Evolutionary conservation across 2,888 invertebrate species (phyloP).

Genomic region (Xylophagus ater): DNA sequence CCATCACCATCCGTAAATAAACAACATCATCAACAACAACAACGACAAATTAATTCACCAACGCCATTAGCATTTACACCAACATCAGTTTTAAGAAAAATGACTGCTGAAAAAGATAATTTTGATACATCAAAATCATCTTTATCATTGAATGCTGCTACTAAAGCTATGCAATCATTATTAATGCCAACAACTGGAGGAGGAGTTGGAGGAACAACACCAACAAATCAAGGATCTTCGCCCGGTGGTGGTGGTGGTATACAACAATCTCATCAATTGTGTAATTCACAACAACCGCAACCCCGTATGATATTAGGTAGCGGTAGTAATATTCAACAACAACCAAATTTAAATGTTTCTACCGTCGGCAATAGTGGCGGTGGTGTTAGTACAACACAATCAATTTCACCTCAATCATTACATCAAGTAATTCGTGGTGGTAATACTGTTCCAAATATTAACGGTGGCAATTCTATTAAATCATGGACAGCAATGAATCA

Average conservation of each 20-base stretch:
- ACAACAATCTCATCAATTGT: constrained; percentile 20
- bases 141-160: constrained; percentile 13
- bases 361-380: neutral
- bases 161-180: constrained; percentile 16
- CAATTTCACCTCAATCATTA: constrained; percentile 11
- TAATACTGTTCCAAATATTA: constrained; percentile 18
- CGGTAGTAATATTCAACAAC: constrained; percentile 14
- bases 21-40: constrained; percentile 22
- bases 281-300: constrained; percentile 20
- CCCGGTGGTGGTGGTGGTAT: constrained; percentile 26
- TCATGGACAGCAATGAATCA: constrained; percentile 15
- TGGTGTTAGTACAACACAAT: too few species aligned
- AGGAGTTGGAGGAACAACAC: neutral
- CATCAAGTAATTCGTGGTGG: constrained; percentile 20
- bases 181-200: neutral
- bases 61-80: constrained; percentile 82
- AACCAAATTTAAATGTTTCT: constrained; percentile 11
- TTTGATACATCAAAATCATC: constrained; percentile 30
- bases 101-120: constrained; percentile 82
- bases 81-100: constrained; percentile 85
- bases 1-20: constrained; percentile 19
- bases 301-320: constrained; percentile 13
- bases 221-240: constrained; percentile 32
- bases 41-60: constrained; percentile 41
- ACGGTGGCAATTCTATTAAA: constrained; percentile 17